Evolutionary conservation across 2,113 vertebrate species (phyloP).

Genomic region (Esox niger): DNA sequence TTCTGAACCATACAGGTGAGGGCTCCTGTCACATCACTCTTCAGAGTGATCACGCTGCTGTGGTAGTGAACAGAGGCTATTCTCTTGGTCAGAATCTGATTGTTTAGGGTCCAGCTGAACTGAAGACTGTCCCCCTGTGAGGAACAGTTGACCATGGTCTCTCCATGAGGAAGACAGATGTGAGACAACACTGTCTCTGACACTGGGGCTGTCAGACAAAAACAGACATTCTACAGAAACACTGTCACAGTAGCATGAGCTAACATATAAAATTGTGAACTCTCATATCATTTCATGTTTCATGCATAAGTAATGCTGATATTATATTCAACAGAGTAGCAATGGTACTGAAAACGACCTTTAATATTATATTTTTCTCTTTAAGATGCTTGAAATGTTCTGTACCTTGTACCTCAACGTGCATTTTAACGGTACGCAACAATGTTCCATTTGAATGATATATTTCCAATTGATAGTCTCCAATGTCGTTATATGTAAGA

Average conservation of each 20-base stretch:
- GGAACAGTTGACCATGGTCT: constrained; percentile 35
- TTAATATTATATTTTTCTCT: too few relatives aligned
- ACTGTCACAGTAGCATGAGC: too few relatives aligned
- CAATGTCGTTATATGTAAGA: constrained; percentile 29
- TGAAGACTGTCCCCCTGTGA: constrained; percentile 27
- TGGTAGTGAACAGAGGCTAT: neutral
- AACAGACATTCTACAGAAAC: too few relatives aligned
- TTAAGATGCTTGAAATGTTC: too few relatives aligned
- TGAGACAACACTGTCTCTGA: constrained; percentile 35
- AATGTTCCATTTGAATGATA: neutral
- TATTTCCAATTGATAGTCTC: constrained; percentile 13
- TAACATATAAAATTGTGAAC: too few relatives aligned
- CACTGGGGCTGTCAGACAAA: constrained; percentile 31
- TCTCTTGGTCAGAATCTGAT: neutral
- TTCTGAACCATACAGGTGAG: constrained; percentile 30
- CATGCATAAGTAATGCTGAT: too few relatives aligned
- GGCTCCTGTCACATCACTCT: constrained; percentile 22
- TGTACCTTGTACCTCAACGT: constrained; percentile 39
- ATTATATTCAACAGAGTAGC: too few relatives aligned
- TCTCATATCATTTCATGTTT: too few relatives aligned
- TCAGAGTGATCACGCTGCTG: neutral
- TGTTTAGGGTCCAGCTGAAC: constrained; percentile 4
- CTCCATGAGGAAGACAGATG: constrained; percentile 31
- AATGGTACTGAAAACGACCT: too few relatives aligned
- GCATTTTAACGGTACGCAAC: neutral